Evolutionary conservation across 2,797 vertebrate species (phyloP), one percentile per base, ranked within the genome.

Genomic region (Schizothorax lantsangensis): DNA sequence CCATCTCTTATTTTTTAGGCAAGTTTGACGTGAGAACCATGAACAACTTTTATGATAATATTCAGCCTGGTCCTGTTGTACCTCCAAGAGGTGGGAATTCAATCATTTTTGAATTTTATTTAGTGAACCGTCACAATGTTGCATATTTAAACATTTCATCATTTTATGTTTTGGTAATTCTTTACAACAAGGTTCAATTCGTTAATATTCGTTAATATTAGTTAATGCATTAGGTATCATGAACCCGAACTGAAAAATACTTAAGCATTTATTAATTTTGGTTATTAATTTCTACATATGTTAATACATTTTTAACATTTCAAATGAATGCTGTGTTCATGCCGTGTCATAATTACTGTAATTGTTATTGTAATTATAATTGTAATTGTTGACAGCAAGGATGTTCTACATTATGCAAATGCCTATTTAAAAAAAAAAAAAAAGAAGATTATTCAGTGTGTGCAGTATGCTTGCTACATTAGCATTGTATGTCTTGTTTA

Each of bases 11-110:
- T 68, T 68, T 40, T 84, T 75, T 95, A 98, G 98, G 97, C 78
- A 99, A 99, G 93, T 98, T 99, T 95, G 97, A 99, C 92, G 97
- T 97, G 4, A 98, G 98, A 95, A 97, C 97, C 90, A 95, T 96
- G 84, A 97, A 95, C 95, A 99, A 97, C 94, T 99, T 99, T 93
- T 99, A 99, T 91, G 98, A 98, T 94, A 96, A 98, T 91, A 97
- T 99, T 94, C 96, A 97, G 92, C 96, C 98, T 79, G 98, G 98
- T 90, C 98, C 98, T 79, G 94, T 98, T 88, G 97, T 97, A 87
- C 97, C 97, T 30, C 96, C 98, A 84, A 98, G 98, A 93, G 95
- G 97, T 90, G 96, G 94, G 92, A 98, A 95, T 40, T 68, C 69
- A 11, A 12, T 33, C 2, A 52, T 19, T 33, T 57, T 21, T 57